phyloP scores from a whole-genome alignment of 2,888 invertebrate genomes.

The Amiota mariae region DNA sequence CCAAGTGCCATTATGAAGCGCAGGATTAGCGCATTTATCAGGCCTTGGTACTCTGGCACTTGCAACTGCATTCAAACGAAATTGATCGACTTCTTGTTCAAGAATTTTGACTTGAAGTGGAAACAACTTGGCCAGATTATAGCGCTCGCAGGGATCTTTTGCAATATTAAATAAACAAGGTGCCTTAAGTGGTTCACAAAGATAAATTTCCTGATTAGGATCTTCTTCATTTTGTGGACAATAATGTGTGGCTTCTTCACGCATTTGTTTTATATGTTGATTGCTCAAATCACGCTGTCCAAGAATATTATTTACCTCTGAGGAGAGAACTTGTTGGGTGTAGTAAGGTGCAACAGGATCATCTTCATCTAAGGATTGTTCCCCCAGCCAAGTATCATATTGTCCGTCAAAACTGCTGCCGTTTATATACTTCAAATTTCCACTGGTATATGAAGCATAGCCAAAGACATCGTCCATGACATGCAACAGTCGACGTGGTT shows the following conservation, averaged over 20 bases:
- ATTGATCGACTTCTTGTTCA: conserved; percentile 74
- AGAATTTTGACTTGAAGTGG: conserved; percentile 65
- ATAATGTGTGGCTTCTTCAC: conserved; percentile 57
- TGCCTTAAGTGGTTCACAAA: conserved; percentile 63
- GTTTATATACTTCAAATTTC: conserved; percentile 67
- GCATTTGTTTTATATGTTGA: conserved; percentile 53
- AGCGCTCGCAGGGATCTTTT: conserved; percentile 76
- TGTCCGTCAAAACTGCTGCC: conserved; percentile 60
- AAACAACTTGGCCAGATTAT: conserved; percentile 66
- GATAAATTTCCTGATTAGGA: conserved; percentile 44
- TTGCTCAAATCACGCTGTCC: conserved; percentile 43
- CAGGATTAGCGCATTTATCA: conserved; percentile 76
- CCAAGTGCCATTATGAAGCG: conserved; percentile 76
- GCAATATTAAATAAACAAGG: conserved; percentile 75
- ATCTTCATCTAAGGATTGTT: conserved; percentile 49
- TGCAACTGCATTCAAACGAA: conserved; percentile 72
- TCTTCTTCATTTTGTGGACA: conserved; percentile 54
- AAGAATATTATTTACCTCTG: conserved; percentile 57
- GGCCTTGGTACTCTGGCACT: conserved; percentile 73
- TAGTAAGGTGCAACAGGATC: conserved; percentile 62
- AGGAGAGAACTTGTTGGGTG: conserved; percentile 57
- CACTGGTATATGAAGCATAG: conserved; percentile 66
- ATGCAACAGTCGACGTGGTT: conserved; percentile 74
- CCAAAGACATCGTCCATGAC: conserved; percentile 80
- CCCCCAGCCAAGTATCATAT: conserved; percentile 68